Percentiles rank a stretch among this genome's conserved stretches.
phyloP scores from a whole-genome alignment of 1,140 invertebrate genomes.

The Ostrea denselamellosa region DNA sequence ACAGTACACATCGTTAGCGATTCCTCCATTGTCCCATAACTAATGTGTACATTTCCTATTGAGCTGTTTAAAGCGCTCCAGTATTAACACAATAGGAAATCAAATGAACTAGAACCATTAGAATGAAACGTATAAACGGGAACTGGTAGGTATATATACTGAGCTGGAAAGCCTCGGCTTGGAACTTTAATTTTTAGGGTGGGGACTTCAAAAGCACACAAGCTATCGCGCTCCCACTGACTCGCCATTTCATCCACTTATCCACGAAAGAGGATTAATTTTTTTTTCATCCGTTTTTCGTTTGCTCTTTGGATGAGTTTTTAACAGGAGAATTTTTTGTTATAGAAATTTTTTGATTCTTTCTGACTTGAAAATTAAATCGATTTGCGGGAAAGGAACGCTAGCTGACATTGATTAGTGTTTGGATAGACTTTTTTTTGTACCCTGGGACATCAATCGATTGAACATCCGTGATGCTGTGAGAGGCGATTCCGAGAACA shows the following conservation, averaged over 20 bases:
- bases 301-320: too few relatives aligned
- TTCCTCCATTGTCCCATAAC: not conserved
- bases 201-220: not conserved
- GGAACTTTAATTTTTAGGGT: not conserved
- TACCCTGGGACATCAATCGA: not conserved
- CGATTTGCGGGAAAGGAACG: not conserved
- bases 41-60: not conserved
- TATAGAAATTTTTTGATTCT: not conserved
- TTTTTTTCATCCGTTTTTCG: too few relatives aligned
- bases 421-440: not conserved
- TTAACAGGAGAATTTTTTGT: not conserved
- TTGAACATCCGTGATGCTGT: not conserved
- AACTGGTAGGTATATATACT: not conserved
- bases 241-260: too few relatives aligned
- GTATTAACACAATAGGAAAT: not conserved
- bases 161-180: not conserved
- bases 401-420: not conserved
- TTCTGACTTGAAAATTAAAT: not conserved
- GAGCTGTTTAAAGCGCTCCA: not conserved
- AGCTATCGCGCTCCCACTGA: not conserved
- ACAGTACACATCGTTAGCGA: not conserved
- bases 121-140: not conserved
- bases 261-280: too few relatives aligned
- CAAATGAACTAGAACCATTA: slow-evolving; percentile 9
- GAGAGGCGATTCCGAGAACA: not conserved